Base-by-base conservation (phyloP, 2,113 vertebrate species). In the Rana temporaria region DNA sequence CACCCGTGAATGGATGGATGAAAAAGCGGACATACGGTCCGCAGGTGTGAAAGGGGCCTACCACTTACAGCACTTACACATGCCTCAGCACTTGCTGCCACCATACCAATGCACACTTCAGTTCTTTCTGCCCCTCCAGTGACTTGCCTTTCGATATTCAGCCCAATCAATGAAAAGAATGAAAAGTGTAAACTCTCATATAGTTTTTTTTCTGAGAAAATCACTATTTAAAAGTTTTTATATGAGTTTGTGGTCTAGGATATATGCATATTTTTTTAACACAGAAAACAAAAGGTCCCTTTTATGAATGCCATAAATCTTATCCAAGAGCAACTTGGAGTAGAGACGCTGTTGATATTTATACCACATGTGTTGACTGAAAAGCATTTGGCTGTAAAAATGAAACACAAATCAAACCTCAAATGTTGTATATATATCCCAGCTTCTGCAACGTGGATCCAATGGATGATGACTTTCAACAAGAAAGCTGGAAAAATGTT, bases 301-400 rank as follows among this genome's bases (percentile, higher is more conserved):
- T 84, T 73, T 89, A 84, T 78, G 88, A 87, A 88, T 87, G 84
- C 79, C 87, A 88, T 88, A 89, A 89, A 85, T 72, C 83, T 82
- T 85, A 88, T 87, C 73, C 80, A 88, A 85, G 62, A 86, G 60
- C 52, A 79, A 87, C 85, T 83, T 86, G 79, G 85, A 85, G 86
- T 67, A 83, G 32, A 65, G 74, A 75, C 80, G 84, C 26, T 89
- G 86, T 84, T 81, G 77, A 88, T 85, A 86, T 84, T 87, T 89
- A 66, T 86, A 85, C 81, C 85, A 86, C 78, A 76, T 84, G 82
- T 71, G 66, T 87, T 87, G 90, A 90, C 79, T 84, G 86, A 85
- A 88, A 85, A 83, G 82, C 70, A 72, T 60, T 87, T 87, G 87
- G 85, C 86, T 85, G 73, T 78, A 85, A 89, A 65, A 85, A 73